Evolutionary conservation across 2,888 invertebrate genomes (phyloP).

Genomic region (Cremastinae sp.): DNA sequence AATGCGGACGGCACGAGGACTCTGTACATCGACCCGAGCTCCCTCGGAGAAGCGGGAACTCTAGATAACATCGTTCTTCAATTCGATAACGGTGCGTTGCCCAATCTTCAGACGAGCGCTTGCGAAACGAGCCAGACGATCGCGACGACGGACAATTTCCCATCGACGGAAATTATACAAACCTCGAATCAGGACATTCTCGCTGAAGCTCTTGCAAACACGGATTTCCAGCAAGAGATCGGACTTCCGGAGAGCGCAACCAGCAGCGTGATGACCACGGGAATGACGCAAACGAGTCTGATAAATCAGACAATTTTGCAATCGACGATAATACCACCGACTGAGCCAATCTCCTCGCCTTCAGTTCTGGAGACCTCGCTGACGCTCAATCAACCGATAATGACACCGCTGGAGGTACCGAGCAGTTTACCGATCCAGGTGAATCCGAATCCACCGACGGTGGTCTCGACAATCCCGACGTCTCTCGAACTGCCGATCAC

Average conservation of each 20-base stretch:
- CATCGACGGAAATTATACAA: constrained; percentile 69
- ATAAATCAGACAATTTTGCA: constrained; percentile 83
- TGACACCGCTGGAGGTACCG: constrained; percentile 90
- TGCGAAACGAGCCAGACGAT: constrained; percentile 79
- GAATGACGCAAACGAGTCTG: constrained; percentile 82
- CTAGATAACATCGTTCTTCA: constrained; percentile 82
- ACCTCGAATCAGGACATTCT: constrained; percentile 85
- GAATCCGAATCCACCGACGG: constrained; percentile 75
- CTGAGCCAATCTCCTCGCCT: constrained; percentile 81
- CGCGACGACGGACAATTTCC: constrained; percentile 68
- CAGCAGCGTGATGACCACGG: constrained; percentile 78
- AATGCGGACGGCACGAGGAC: constrained; percentile 75
- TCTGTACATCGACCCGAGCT: constrained; percentile 80
- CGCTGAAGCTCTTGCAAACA: constrained; percentile 88
- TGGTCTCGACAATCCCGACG: constrained; percentile 83
- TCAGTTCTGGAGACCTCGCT: constrained; percentile 89
- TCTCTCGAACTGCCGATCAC: constrained; percentile 89
- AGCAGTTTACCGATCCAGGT: constrained; percentile 80
- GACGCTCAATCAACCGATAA: constrained; percentile 89
- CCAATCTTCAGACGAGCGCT: constrained; percentile 68
- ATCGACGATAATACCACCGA: constrained; percentile 82
- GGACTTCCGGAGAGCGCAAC: constrained; percentile 73
- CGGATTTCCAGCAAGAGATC: constrained; percentile 85
- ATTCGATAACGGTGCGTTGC: constrained; percentile 79
- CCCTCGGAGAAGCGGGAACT: constrained; percentile 80